Evolutionary conservation across 2,113 vertebrate genomes (phyloP).

Genomic region (Odocoileus hemionus): DNA sequence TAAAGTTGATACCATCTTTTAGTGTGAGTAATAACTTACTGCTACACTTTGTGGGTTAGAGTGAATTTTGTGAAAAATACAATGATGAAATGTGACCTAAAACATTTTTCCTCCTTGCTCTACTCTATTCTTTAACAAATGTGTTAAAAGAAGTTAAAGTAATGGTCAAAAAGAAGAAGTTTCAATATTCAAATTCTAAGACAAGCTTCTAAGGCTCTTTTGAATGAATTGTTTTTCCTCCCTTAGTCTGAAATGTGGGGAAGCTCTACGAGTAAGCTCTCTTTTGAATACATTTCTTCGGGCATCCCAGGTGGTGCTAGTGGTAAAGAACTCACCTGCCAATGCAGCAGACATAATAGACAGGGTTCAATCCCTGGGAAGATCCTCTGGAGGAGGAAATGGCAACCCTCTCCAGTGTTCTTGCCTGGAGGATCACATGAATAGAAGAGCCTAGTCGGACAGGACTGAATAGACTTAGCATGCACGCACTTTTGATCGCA

Average conservation of each 20-base stretch:
- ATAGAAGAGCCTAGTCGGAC: background rate
- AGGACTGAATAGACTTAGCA: background rate
- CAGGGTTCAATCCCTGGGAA: background rate
- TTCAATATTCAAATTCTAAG: slow-evolving; percentile 7
- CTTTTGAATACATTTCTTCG: background rate
- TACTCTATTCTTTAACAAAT: background rate
- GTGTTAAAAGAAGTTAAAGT: background rate
- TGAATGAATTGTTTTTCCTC: background rate
- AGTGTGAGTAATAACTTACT: background rate
- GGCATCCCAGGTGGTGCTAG: background rate
- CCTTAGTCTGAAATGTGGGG: background rate
- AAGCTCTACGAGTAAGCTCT: background rate
- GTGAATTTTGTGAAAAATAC: background rate
- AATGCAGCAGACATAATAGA: background rate
- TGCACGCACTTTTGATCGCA: background rate
- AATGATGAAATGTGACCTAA: background rate
- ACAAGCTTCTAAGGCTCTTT: background rate
- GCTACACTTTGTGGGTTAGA: background rate
- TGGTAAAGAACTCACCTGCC: background rate
- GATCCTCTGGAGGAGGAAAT: background rate
- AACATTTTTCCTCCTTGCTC: background rate
- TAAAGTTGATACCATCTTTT: background rate
- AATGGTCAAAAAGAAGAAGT: background rate
- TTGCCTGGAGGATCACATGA: background rate
- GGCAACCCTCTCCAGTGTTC: background rate